Conservation (phyloP, 2,113 vertebrate species). For the Leptosomus discolor region DNA sequence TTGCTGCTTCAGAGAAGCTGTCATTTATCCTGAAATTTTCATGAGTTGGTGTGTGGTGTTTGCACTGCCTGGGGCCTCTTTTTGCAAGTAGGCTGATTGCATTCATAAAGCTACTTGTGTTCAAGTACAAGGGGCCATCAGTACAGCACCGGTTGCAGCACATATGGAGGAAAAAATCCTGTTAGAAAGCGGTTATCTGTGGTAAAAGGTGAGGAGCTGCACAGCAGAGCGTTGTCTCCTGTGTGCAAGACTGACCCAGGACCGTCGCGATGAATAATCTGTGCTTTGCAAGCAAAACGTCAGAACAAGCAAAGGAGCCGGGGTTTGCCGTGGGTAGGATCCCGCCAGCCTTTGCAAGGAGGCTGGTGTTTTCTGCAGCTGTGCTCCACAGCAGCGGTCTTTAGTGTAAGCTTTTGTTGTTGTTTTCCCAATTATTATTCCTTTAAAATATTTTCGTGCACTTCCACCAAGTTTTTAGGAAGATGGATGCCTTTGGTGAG, state of each 20-base stretch:
- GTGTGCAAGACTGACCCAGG: neutral
- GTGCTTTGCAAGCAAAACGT: neutral
- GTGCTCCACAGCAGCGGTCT: neutral
- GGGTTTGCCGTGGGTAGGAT: neutral
- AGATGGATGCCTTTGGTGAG: neutral
- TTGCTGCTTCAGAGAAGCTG: constrained; percentile 22
- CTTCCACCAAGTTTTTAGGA: neutral
- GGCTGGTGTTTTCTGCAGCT: neutral
- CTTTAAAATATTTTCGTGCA: neutral
- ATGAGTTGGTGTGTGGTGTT: constrained; percentile 20
- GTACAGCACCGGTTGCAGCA: neutral
- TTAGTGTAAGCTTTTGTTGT: neutral
- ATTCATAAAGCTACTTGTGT: neutral
- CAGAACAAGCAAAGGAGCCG: neutral
- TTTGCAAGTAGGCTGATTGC: constrained; percentile 17
- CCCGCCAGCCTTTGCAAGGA: neutral
- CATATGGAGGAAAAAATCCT: neutral
- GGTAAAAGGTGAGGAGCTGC: neutral
- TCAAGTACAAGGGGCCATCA: neutral
- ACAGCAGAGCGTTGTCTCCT: neutral
- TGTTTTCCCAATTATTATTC: neutral
- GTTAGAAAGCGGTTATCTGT: neutral
- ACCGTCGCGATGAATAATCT: fast-evolving
- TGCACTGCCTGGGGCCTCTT: constrained; percentile 27
- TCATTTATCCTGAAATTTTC: constrained; percentile 52